phyloP scores from a whole-genome alignment of 2,888 invertebrate genomes.

The Rhamphomyia laevipes region DNA sequence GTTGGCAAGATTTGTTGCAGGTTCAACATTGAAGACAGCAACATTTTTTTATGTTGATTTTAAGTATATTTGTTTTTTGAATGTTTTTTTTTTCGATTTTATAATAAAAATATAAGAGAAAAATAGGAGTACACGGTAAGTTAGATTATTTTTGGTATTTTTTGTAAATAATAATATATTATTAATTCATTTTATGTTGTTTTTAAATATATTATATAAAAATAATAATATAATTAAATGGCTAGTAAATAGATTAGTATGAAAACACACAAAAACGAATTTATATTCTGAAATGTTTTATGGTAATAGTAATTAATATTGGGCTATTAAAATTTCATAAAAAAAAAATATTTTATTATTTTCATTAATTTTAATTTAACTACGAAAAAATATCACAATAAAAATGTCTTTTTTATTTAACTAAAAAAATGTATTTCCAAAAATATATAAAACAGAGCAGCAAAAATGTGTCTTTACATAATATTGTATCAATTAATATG shows the following conservation, averaged over 20 bases:
- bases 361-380: no score
- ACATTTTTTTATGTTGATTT: conserved; percentile 15
- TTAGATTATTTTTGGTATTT: conserved; percentile 29
- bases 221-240: neutral
- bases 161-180: conserved; percentile 7
- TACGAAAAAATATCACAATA: no score
- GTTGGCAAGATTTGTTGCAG: no score
- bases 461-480: no score
- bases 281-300: neutral
- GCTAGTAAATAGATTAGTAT: conserved; percentile 1
- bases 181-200: neutral
- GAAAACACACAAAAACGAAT: neutral
- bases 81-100: conserved; percentile 23
- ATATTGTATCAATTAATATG: no score
- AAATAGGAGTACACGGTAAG: conserved; percentile 37
- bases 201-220: conserved; percentile 11
- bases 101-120: conserved; percentile 17
- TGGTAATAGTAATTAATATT: neutral
- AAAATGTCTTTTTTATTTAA: no score
- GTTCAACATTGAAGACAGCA: conserved; percentile 8
- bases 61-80: conserved; percentile 11
- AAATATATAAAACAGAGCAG: no score
- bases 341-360: no score
- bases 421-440: no score
- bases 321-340: no score